Evolutionary conservation across 2,113 vertebrate species (phyloP), one percentile per base, ranked within the genome.

Genomic region (Apus apus): DNA sequence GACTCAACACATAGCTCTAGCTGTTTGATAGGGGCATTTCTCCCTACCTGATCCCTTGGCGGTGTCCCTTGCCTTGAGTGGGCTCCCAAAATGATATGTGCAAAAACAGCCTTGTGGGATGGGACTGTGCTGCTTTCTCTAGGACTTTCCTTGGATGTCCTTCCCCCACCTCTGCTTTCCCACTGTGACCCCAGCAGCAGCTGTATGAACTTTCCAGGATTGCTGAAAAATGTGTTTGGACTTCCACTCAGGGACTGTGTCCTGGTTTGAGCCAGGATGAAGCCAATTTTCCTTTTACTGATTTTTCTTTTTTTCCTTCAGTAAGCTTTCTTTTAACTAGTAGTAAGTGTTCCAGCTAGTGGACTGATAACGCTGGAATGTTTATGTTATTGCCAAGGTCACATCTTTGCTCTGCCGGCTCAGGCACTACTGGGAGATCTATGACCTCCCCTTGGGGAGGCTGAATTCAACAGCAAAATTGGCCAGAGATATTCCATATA

Each of bases 1-100:
- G 14, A 29, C 32, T 54, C 40, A 38, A 40, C 16, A 46, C 6
- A 21, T 0, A 0, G 53, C 8, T 61, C 45, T 0, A 1, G 29
- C 17, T 85, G 21, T 73, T 88, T 4, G 6, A 0, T 11, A 4
- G 30, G 17, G 22, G 4, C 10, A 23, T 40, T 82, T 91, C 5
- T 65, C 18, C 29, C 54, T 65, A 9, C 8, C 32, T 75, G 8
- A 6, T 68, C 13, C 19, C 27, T 65, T 76, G 23, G 53, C 3
- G 4, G 17, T 30, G 12, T 60, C 9, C 45, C 74, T 65, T 64
- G 19, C 22, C 22, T 38, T 51, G 34, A 17, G 5, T 57, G 48
- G 58, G 38, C 16, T 87, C 36, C 36, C 54, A 70, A 50, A 76
- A 72, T 7, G 17, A 34, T 12, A 78, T 2, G 11, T 32, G 9